Evolutionary conservation across 2,888 invertebrate genomes (phyloP).

Genomic region (Sinodicranocentrus sp.): DNA sequence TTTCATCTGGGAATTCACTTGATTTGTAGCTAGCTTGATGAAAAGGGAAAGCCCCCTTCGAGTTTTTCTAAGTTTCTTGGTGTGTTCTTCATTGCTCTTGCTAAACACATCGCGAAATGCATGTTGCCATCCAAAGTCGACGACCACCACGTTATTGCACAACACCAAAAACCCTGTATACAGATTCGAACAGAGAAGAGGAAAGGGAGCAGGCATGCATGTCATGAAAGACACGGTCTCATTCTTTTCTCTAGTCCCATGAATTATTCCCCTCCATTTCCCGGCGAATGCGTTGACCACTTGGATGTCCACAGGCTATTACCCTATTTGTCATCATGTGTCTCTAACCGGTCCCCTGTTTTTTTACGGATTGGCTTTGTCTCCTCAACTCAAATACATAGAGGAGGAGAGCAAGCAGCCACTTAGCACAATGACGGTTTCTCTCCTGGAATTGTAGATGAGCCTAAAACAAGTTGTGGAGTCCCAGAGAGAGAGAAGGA

Average conservation of each 20-base stretch:
- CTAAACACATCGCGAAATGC: neutral
- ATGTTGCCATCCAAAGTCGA: neutral
- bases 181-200: slow-evolving; percentile 30
- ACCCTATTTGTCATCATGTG: slow-evolving; percentile 67
- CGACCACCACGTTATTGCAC: slow-evolving; percentile 8
- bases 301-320: slow-evolving; percentile 67
- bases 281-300: slow-evolving; percentile 64
- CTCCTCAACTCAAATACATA: neutral
- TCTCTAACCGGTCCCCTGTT: slow-evolving; percentile 45
- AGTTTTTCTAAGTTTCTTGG: slow-evolving; percentile 4
- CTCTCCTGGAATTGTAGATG: slow-evolving; percentile 24
- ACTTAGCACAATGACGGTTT: slow-evolving; percentile 46
- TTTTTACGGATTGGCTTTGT: slow-evolving; percentile 19
- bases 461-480: slow-evolving; percentile 39
- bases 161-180: slow-evolving; percentile 1
- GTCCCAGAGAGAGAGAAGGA: neutral
- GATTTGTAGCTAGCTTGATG: slow-evolving; percentile 51
- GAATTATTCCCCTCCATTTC: slow-evolving; percentile 69
- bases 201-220: slow-evolving; percentile 52
- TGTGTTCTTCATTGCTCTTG: slow-evolving; percentile 39
- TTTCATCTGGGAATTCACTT: slow-evolving; percentile 37
- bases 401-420: slow-evolving; percentile 3
- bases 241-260: slow-evolving; percentile 56
- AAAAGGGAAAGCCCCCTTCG: slow-evolving; percentile 32
- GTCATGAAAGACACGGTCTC: slow-evolving; percentile 62